A percentile compares a stretch with the other conserved stretches of the same genome.
Evolutionary conservation across 2,888 invertebrate species (phyloP).

Genomic region (Drosophila setosimentum): DNA sequence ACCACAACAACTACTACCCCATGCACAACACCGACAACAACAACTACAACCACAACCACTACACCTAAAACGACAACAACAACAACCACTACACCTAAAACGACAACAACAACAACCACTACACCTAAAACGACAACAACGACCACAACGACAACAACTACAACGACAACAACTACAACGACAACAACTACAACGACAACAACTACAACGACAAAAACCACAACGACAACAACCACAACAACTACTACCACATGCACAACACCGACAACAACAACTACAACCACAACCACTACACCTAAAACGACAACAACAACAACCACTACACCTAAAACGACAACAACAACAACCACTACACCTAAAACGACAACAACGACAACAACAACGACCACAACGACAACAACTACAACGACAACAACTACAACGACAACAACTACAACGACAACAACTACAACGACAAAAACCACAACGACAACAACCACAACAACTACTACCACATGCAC

Average conservation of each 20-base stretch:
- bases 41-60: background rate
- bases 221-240: background rate
- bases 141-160: rapidly evolving
- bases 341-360: constrained; percentile 8
- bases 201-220: background rate
- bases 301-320: background rate
- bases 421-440: rapidly evolving
- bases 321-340: constrained; percentile 2
- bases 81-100: background rate
- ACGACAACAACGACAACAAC: background rate
- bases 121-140: background rate
- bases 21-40: constrained; percentile 1
- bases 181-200: background rate
- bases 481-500: background rate
- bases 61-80: constrained; percentile 10
- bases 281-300: constrained; percentile 17
- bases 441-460: rapidly evolving
- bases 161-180: background rate
- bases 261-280: background rate
- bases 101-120: background rate
- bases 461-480: background rate
- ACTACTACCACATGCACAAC: background rate
- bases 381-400: background rate
- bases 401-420: background rate
- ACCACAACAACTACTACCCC: background rate